These are phyloP conservation scores for Diogma glabrata DNA, from an alignment of 2,888 invertebrate species.

Conservation along the genomic window DNA sequence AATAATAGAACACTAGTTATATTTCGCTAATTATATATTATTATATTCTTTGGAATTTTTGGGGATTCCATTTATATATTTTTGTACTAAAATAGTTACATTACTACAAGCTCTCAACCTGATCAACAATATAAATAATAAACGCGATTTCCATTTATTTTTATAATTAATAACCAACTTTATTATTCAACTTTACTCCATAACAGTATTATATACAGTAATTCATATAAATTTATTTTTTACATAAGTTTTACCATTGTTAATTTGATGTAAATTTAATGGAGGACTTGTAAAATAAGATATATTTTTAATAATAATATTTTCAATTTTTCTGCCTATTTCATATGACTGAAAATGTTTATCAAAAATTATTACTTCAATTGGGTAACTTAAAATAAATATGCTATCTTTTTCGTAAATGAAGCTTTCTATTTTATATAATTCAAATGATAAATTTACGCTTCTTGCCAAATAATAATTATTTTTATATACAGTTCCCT, in stretches of 20 bases:
- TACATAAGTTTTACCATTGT: background rate
- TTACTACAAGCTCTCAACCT: background rate
- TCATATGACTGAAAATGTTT: slow-evolving; percentile 11
- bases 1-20: no score
- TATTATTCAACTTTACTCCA: background rate
- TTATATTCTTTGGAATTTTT: no score
- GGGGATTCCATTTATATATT: background rate
- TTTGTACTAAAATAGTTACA: background rate
- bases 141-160: background rate
- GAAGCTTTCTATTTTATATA: slow-evolving; percentile 14
- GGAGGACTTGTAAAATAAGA: slow-evolving; percentile 2
- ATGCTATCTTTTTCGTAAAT: slow-evolving; percentile 8
- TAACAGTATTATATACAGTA: background rate
- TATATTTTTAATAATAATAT: slow-evolving; percentile 8
- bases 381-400: slow-evolving; percentile 10
- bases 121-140: background rate
- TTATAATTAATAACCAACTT: background rate
- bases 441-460: slow-evolving; percentile 5
- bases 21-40: no score
- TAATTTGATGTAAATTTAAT: background rate
- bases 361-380: slow-evolving; percentile 8
- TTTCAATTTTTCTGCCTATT: slow-evolving; percentile 7
- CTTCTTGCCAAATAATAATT: slow-evolving; percentile 12
- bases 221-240: background rate
- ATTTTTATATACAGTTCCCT: slow-evolving; percentile 13